Conservation (phyloP, 2,113 vertebrate species). For the Sarotherodon lohbergeri region DNA sequence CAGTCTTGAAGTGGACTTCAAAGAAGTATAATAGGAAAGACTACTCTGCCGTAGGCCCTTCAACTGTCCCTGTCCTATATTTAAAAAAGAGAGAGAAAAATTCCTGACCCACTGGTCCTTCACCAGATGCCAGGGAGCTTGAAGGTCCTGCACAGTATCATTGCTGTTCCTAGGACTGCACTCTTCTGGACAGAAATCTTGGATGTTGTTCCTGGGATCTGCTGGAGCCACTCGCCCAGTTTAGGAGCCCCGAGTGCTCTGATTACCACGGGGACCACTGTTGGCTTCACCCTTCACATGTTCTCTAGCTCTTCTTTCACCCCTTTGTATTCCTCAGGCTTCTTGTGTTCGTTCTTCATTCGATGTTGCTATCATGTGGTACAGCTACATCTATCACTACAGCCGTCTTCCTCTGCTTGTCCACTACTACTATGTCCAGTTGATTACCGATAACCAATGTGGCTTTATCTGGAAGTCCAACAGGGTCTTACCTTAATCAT, state of each 20-base stretch:
- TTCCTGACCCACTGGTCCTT: neutral
- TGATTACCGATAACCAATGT: neutral
- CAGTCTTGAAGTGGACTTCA: neutral
- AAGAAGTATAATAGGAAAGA: neutral
- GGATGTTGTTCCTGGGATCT: neutral
- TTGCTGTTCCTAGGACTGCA: neutral
- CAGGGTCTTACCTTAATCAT: neutral
- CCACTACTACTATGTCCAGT: neutral
- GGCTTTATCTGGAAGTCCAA: neutral
- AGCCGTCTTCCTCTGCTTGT: neutral
- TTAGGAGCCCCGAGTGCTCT: neutral
- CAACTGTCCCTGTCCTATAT: neutral
- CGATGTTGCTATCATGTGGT: neutral
- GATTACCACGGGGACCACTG: neutral
- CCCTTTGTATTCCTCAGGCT: neutral
- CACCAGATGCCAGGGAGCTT: neutral
- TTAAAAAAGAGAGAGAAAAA: neutral
- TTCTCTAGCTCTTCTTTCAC: neutral
- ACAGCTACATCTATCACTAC: neutral
- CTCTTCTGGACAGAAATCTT: neutral
- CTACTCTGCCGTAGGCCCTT: neutral
- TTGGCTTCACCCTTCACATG: neutral
- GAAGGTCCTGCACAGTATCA: neutral
- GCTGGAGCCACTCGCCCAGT: neutral
- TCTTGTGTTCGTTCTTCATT: neutral